Evolutionary conservation across 2,888 invertebrate species (phyloP).

Genomic region (Pemphredon lugubris): DNA sequence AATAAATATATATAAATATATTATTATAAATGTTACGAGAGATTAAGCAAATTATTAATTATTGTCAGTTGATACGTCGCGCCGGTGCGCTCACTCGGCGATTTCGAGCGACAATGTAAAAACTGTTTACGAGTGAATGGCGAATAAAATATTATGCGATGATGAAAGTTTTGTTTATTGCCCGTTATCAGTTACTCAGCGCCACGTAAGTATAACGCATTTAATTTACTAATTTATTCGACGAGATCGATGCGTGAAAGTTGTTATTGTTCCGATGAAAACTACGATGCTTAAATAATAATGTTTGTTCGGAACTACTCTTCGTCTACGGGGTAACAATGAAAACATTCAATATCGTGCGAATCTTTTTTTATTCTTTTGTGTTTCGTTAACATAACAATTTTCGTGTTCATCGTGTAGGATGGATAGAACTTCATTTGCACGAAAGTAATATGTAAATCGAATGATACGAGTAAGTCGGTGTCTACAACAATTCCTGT

Average conservation of each 20-base stretch:
- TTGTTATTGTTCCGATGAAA: too few relatives aligned
- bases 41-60: slow-evolving; percentile 72
- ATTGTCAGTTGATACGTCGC: slow-evolving; percentile 73
- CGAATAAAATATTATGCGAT: slow-evolving; percentile 71
- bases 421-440: slow-evolving; percentile 17
- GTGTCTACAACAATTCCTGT: slow-evolving; percentile 3
- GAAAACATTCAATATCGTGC: slow-evolving; percentile 12
- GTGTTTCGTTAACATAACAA: slow-evolving; percentile 41
- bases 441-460: slow-evolving; percentile 15
- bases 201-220: too few relatives aligned
- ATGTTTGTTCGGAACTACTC: background rate
- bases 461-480: slow-evolving; percentile 13
- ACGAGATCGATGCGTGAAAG: too few relatives aligned
- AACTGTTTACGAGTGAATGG: slow-evolving; percentile 74
- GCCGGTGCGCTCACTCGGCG: slow-evolving; percentile 41
- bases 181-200: background rate
- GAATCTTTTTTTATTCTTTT: slow-evolving; percentile 32
- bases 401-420: slow-evolving; percentile 27
- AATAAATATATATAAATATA: slow-evolving; percentile 35
- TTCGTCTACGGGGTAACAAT: background rate
- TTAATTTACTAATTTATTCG: too few relatives aligned
- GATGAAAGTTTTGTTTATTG: slow-evolving; percentile 28
- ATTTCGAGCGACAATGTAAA: slow-evolving; percentile 69
- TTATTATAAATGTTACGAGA: slow-evolving; percentile 75
- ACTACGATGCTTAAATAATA: too few relatives aligned